Evolutionary conservation across 2,113 vertebrate genomes (phyloP).

Genomic region (Barnardius zonarius): DNA sequence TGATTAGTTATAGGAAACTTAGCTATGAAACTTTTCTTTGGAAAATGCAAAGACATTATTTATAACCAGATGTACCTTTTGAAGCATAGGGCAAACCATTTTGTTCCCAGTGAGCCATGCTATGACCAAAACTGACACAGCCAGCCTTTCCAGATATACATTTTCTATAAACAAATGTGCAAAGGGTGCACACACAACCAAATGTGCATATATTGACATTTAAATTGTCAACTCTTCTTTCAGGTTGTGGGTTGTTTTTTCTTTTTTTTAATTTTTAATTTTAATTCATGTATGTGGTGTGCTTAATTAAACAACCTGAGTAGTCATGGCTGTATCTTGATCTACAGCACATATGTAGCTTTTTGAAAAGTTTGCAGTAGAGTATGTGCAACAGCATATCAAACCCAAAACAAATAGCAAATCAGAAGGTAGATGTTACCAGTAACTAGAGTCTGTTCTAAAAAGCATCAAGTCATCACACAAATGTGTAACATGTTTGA

Average conservation of each 20-base stretch:
- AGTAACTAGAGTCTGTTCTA: neutral
- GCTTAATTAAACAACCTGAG: neutral
- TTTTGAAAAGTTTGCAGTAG: neutral
- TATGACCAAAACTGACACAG: accelerated
- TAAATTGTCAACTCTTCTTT: neutral
- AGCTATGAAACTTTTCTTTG: neutral
- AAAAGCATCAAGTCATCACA: neutral
- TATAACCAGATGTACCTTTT: neutral
- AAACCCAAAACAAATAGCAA: neutral
- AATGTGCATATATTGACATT: neutral
- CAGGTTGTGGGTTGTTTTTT: neutral
- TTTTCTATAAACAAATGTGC: neutral
- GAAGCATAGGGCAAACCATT: neutral
- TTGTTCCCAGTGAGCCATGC: accelerated
- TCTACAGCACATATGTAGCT: neutral
- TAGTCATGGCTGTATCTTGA: neutral
- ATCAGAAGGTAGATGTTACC: neutral
- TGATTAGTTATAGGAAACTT: neutral
- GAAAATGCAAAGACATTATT: neutral
- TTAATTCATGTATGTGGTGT: accelerated
- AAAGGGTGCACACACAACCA: neutral
- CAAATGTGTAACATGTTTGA: neutral
- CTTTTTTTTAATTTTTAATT: no score
- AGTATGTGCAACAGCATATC: neutral
- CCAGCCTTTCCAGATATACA: accelerated